Evolutionary conservation across 30 jellyfish, hydroid and myxozoan genomes (phyloP), one percentile per base, ranked within the genome.

Genomic region (Chironex yamaguchii): DNA sequence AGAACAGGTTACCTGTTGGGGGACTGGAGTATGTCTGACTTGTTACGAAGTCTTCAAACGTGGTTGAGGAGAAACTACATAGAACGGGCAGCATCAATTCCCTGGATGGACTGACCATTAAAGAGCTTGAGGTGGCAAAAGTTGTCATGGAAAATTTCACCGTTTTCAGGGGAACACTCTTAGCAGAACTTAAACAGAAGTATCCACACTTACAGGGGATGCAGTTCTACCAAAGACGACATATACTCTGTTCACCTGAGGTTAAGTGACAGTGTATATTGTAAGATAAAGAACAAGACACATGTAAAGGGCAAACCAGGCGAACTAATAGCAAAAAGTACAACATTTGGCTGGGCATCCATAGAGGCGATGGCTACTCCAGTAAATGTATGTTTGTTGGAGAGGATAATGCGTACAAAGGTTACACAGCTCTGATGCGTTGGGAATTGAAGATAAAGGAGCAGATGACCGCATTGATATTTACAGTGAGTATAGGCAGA

Each of bases 401-500:
- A 76, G 51, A 76, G 49, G 34, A 33, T 25, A 34, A 31, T 30
- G 78, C 4, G 26, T 76, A 31, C 33, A 52, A 34, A 52, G 64
- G 36, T 30, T 26, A 31, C 58, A 76, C 77, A n/a, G 77, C 23
- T 67, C 58, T 51, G 88, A 76, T 76, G 34, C 58, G 31, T 67
- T 76, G 34, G 88, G 88, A 76, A 34, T 76, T 31, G 88, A 76
- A 76, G 88, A 76, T 30, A 76, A n/a, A n/a, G n/a, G n/a, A n/a
- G n/a, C n/a, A n/a, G n/a, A n/a, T n/a, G n/a, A n/a, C n/a, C n/a
- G n/a, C 33, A 77, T 53, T 49, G 42, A 52, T 49, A 53, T 76
- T 50, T 65, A 50, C 35, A 76, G 78, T 52, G 88, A 76, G 58
- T 76, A 52, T 28, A 76, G 31, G 0, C 77, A 76, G 30, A 76